A percentile compares a stretch with the other conserved stretches of the same genome.
Conservation (phyloP, 2,113 vertebrate species). For the Mormyrus iriodes region DNA sequence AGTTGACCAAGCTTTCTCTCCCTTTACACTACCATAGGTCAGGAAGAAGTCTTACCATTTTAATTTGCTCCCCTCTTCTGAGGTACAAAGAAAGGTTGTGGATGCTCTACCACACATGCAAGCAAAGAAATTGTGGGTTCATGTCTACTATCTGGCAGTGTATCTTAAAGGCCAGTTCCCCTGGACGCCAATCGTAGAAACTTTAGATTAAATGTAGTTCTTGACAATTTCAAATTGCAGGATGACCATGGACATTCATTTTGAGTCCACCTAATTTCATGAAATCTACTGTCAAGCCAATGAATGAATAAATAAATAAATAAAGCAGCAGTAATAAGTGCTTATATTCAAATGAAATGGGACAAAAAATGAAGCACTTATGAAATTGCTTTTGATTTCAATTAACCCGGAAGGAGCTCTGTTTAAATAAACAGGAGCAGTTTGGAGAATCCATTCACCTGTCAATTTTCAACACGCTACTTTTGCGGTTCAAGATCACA, state of each 20-base stretch:
- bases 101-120: constrained; percentile 22
- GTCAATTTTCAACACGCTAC: background rate
- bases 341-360: background rate
- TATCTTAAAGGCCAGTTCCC: background rate
- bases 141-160: background rate
- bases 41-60: constrained; percentile 52
- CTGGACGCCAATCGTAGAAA: background rate
- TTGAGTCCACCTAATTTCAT: background rate
- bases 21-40: constrained; percentile 28
- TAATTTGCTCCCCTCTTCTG: constrained; percentile 43
- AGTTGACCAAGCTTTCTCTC: constrained; percentile 37
- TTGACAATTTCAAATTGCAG: no score
- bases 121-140: background rate
- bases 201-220: background rate
- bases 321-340: background rate
- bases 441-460: background rate
- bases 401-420: background rate
- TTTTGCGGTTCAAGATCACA: background rate
- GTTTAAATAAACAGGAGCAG: background rate
- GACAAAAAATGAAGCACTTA: background rate
- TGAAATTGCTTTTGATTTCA: background rate
- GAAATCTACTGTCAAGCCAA: background rate
- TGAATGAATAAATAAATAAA: background rate
- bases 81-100: constrained; percentile 33
- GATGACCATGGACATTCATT: no score